Evolutionary conservation across 2,113 vertebrate species (phyloP), one percentile per base, ranked within the genome.

Genomic region (Herpetotheres cachinnans): DNA sequence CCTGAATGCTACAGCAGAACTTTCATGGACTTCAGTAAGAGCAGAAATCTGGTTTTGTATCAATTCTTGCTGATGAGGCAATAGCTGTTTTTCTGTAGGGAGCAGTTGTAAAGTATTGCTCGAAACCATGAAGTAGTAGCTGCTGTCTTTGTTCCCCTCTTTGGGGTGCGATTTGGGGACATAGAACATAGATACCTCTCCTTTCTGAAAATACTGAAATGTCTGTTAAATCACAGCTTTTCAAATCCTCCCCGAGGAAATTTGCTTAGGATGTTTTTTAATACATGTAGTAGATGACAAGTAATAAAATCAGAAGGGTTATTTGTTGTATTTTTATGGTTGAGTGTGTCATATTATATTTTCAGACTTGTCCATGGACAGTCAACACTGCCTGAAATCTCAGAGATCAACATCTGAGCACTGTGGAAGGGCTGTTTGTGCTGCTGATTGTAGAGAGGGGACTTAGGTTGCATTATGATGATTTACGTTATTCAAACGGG

Each of bases 171-270:
- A 93, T 94, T 76, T 83, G 50, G 81, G 61, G 69, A 54, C 56
- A 78, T 13, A 54, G 62, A 92, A 69, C 70, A 80, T 6, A 87
- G 61, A 56, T 49, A 34, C 10, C 2, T 83, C 42, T 90, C 13
- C 61, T 89, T 86, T 94, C 67, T 93, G 82, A 87, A 91, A 88
- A 27, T 54, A 49, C 24, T n/a, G 81, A 89, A 67, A 54, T 46
- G 79, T 77, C 92, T 90, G 70, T 84, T 87, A 95, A 94, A 91
- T 95, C 54, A 61, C 63, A 91, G 86, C 89, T 93, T 83, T 91
- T 77, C 96, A 83, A 66, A 91, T 89, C 59, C 40, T 96, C 89
- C 71, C 86, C 54, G 54, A 94, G 85, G 93, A 96, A 71, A 74
- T 91, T 91, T 92, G 72, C 84, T 58, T 90, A 36, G 65, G 38